Evolutionary conservation across 2,797 vertebrate species (phyloP).

Genomic region (Gymnothorax javanicus): DNA sequence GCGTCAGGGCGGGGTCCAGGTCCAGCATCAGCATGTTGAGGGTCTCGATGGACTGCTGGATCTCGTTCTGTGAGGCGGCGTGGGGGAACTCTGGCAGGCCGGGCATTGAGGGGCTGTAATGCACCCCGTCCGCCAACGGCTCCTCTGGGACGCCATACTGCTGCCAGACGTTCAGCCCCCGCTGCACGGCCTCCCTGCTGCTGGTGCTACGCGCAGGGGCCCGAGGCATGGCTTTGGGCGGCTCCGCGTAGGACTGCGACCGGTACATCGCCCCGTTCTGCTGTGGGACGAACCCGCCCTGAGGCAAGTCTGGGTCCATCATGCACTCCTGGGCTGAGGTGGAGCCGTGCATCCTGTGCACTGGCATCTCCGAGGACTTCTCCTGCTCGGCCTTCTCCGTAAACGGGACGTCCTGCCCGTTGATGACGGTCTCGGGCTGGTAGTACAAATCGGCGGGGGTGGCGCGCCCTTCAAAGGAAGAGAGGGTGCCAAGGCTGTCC

Average conservation of each 20-base stretch:
- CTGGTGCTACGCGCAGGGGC: slow-evolving; percentile 90
- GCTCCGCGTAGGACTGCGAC: slow-evolving; percentile 83
- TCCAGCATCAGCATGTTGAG: slow-evolving; percentile 95
- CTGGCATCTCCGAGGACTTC: slow-evolving; percentile 44
- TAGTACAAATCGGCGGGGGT: slow-evolving; percentile 70
- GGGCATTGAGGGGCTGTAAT: slow-evolving; percentile 66
- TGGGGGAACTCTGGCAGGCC: slow-evolving; percentile 87
- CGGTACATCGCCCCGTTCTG: slow-evolving; percentile 78
- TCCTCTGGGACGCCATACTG: slow-evolving; percentile 80
- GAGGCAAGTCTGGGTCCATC: slow-evolving; percentile 39
- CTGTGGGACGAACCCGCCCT: slow-evolving; percentile 62
- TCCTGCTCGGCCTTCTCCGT: slow-evolving; percentile 59
- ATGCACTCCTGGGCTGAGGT: slow-evolving; percentile 63
- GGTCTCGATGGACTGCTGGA: slow-evolving; percentile 94
- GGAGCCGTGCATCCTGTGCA: slow-evolving; percentile 56
- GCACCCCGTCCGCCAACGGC: slow-evolving; percentile 73
- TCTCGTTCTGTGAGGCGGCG: slow-evolving; percentile 88
- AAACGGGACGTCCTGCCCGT: slow-evolving; percentile 62
- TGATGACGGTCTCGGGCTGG: slow-evolving; percentile 58
- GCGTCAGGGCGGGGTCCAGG: slow-evolving; percentile 71
- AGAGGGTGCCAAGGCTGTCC: slow-evolving; percentile 91
- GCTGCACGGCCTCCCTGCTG: slow-evolving; percentile 93
- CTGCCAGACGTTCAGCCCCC: slow-evolving; percentile 94
- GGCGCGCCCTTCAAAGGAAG: slow-evolving; percentile 85
- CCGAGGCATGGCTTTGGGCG: slow-evolving; percentile 74